Evolutionary conservation across 2,888 invertebrate genomes (phyloP), one percentile per base, ranked within the genome.

Genomic region (Kuschelorhynchus macadamiae): DNA sequence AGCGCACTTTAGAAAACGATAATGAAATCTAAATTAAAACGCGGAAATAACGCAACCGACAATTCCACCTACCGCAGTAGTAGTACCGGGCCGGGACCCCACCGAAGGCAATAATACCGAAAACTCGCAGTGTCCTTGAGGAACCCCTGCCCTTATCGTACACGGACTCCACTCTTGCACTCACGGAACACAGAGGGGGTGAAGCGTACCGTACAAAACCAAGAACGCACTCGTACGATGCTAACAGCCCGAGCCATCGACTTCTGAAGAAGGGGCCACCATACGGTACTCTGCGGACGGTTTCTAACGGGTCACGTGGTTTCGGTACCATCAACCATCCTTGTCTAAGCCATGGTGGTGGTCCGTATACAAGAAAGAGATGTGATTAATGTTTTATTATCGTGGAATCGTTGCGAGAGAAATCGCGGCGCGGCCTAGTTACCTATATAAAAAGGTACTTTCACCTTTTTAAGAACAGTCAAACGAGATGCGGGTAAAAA

Each of bases 371-470:
- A 69, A 60, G 68, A 76, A 74, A 78, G 59, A 67, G 72, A 67
- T 52, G 67, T 44, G 59, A 67, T 12, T 9, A 39, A 32, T 36
- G 53, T 46, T 62, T 53, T 44, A 44, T 32, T 62, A 52, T 46
- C 21, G 21, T 42, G 17, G 52, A 47, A 46, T 61, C 20, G 49
- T 50, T 56, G 44, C 41, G 61, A 69, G 78, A 78, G 80, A 81
- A 81, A 82, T 81, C 81, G 76, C 66, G 67, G 21, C 71, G 79
- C 74, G 79, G 78, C 83, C 83, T 78, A 83, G 77, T 83, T 83
- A 83, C 83, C 83, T 82, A 83, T 80, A 82, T 83, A 72, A 72
- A 75, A 72, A 74, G 75, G 76, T 77, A 83, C 83, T 83, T 83
- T 83, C 83, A 83, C 83, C 82, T 80, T 71, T 75, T 69, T 55